A percentile compares a stretch with the other conserved stretches of the same genome.
These are phyloP conservation scores for Epinephelus coioides DNA, from an alignment of 2,797 vertebrate species.

Conservation along the genomic window DNA sequence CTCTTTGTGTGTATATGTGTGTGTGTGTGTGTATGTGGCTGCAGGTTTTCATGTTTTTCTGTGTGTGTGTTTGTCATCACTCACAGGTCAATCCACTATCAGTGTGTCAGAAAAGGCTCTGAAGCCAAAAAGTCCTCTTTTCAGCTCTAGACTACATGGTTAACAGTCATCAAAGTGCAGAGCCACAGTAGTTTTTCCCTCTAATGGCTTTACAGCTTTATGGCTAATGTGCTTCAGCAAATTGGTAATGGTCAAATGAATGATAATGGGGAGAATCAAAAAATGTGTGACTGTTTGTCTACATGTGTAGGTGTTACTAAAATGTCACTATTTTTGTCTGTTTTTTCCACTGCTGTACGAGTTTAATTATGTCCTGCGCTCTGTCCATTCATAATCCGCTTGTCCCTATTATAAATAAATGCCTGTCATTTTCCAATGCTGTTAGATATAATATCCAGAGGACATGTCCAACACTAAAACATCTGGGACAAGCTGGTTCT, in stretches of 20 bases:
- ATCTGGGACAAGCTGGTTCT: conserved; percentile 44
- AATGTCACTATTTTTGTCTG: conserved; percentile 12
- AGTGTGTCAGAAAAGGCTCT: conserved; percentile 47
- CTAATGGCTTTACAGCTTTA: conserved; percentile 61
- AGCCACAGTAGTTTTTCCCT: conserved; percentile 49
- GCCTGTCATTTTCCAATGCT: conserved; percentile 34
- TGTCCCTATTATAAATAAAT: conserved; percentile 34
- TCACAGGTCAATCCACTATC: conserved; percentile 47
- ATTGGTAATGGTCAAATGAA: conserved; percentile 72
- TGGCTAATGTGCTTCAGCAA: conserved; percentile 60
- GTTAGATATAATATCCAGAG: conserved; percentile 19
- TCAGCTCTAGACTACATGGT: conserved; percentile 11
- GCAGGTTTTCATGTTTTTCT: conserved; percentile 13
- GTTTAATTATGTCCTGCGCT: conserved; percentile 11
- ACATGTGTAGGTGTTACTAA: conserved; percentile 18
- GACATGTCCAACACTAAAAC: conserved; percentile 44
- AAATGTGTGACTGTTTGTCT: conserved; percentile 24
- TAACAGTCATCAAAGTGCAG: conserved; percentile 62
- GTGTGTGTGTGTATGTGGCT: conserved; percentile 2
- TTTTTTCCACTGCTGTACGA: not conserved
- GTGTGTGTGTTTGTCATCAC: conserved; percentile 25
- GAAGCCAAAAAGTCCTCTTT: conserved; percentile 45
- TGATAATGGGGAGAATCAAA: conserved; percentile 59
- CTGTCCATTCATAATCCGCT: conserved; percentile 23
- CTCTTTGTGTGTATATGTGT: conserved; percentile 4